Evolutionary conservation across 2,797 vertebrate species (phyloP).

Genomic region (Euthynnus affinis): DNA sequence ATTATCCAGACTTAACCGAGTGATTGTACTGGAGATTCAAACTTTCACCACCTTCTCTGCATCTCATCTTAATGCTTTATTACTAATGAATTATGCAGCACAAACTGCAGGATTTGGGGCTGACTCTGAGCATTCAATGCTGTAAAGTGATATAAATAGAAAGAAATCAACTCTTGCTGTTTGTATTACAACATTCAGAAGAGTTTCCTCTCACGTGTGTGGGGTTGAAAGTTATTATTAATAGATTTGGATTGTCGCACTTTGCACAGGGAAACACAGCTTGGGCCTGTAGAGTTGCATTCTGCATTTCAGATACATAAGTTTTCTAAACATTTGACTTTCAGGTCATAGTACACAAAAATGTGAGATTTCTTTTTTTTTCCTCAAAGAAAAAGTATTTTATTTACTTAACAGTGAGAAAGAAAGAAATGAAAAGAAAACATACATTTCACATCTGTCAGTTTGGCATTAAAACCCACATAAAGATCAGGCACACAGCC

Average conservation of each 20-base stretch:
- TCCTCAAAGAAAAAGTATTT: constrained; percentile 87
- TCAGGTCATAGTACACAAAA: background rate
- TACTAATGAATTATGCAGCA: background rate
- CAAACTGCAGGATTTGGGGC: background rate
- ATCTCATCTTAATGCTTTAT: too few species aligned
- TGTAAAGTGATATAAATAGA: background rate
- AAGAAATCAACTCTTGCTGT: background rate
- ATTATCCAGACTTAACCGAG: too few species aligned
- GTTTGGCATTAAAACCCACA: constrained; percentile 74
- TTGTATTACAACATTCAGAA: background rate
- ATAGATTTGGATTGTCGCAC: background rate
- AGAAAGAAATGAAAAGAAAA: constrained; percentile 42
- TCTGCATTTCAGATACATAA: background rate
- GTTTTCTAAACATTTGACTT: background rate
- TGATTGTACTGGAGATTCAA: too few species aligned
- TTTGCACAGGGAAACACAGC: background rate
- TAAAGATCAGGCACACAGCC: constrained; percentile 35
- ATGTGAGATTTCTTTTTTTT: too few species aligned
- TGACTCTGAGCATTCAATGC: background rate
- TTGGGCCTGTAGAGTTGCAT: background rate
- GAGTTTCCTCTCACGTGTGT: background rate
- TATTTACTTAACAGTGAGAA: constrained; percentile 87
- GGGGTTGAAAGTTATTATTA: background rate
- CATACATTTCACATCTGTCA: constrained; percentile 69
- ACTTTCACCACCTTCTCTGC: too few species aligned